Conservation (phyloP, 2,797 vertebrate genomes). For the Coreius guichenoti region DNA sequence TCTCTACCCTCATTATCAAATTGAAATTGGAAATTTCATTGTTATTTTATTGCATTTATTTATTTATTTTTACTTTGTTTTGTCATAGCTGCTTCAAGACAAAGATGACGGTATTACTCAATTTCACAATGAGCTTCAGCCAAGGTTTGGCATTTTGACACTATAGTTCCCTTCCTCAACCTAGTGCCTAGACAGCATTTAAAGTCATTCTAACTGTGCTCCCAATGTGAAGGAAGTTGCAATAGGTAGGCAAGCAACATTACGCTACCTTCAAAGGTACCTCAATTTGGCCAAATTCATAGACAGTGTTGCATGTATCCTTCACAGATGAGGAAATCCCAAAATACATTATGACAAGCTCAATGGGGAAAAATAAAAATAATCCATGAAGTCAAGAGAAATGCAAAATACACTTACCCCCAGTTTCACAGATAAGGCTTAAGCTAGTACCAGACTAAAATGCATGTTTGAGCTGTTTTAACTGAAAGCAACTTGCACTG, state of each 20-base stretch:
- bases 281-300: neutral
- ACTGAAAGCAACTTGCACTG: no score
- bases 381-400: neutral
- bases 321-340: neutral
- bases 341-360: neutral
- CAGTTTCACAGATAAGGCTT: no score
- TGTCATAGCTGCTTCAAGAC: neutral
- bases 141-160: neutral
- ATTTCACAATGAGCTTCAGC: neutral
- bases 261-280: neutral
- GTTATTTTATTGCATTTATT: neutral
- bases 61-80: neutral
- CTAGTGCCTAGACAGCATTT: neutral
- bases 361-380: neutral
- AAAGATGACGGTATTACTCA: neutral
- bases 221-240: neutral
- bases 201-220: neutral
- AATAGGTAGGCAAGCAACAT: neutral
- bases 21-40: neutral
- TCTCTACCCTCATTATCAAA: neutral
- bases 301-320: neutral
- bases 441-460: no score
- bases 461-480: no score
- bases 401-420: neutral
- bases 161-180: neutral